Percentiles rank a stretch among this genome's conserved stretches.
These are phyloP conservation scores for Troglohyphantes excavatus DNA, from an alignment of 2,888 invertebrate genomes.

Conservation along the genomic window DNA sequence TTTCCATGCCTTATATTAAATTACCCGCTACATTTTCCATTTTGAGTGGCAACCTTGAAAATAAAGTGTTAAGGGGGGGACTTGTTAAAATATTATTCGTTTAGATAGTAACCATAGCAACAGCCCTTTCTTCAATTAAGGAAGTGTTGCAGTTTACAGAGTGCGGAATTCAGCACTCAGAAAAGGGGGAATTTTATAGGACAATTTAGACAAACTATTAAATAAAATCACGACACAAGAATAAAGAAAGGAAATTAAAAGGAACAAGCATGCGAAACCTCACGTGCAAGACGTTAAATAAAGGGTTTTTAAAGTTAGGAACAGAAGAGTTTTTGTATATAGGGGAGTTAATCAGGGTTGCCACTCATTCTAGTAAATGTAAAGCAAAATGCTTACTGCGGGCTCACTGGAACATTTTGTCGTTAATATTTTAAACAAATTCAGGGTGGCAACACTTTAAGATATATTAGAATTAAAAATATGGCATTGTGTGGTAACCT, in stretches of 20 bases:
- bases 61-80: constrained; percentile 51
- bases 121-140: constrained; percentile 76
- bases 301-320: neutral
- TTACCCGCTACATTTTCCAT: neutral
- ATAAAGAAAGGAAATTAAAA: constrained; percentile 43
- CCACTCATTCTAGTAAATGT: constrained; percentile 48
- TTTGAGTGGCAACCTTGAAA: constrained; percentile 71
- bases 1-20: too few relatives aligned
- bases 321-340: neutral
- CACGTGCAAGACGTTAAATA: constrained; percentile 39
- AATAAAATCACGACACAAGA: constrained; percentile 35
- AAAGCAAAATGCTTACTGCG: constrained; percentile 23
- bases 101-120: constrained; percentile 40
- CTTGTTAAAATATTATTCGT: constrained; percentile 37
- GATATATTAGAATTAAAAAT: constrained; percentile 7
- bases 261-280: constrained; percentile 51
- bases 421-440: constrained; percentile 1
- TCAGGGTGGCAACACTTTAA: constrained; percentile 40
- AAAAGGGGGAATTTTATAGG: constrained; percentile 54
- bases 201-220: constrained; percentile 77
- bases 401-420: neutral
- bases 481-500: neutral
- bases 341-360: constrained; percentile 60
- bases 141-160: constrained; percentile 67
- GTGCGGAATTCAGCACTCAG: constrained; percentile 55